Conservation (phyloP, 2,888 invertebrate genomes). For the Synergus japonicus region DNA sequence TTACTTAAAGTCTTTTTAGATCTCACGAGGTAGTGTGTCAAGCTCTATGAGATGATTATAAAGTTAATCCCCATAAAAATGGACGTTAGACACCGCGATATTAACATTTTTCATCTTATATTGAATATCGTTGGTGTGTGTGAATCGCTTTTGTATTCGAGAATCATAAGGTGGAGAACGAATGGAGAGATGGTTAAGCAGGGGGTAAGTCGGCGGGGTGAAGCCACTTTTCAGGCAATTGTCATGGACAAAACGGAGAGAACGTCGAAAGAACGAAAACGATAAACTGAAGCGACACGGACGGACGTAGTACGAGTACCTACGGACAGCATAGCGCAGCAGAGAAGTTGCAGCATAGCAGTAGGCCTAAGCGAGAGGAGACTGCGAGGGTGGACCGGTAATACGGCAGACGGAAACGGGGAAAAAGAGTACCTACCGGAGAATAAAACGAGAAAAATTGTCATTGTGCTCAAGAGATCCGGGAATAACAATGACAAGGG, state of each 20-base stretch:
- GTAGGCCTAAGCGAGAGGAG: constrained; percentile 42
- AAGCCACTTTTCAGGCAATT: constrained; percentile 68
- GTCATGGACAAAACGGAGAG: constrained; percentile 64
- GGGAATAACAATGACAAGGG: constrained; percentile 77
- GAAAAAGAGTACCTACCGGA: constrained; percentile 71
- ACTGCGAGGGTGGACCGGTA: constrained; percentile 55
- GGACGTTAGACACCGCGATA: neutral
- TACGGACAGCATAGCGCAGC: constrained; percentile 53
- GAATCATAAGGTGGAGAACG: constrained; percentile 19
- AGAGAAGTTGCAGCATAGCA: constrained; percentile 51
- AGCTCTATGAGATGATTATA: neutral
- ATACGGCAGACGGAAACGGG: constrained; percentile 59
- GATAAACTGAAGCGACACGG: constrained; percentile 61
- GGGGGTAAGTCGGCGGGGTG: constrained; percentile 41
- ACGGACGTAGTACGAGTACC: constrained; percentile 48
- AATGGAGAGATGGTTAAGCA: neutral
- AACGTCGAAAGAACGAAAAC: constrained; percentile 61
- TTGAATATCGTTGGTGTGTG: neutral
- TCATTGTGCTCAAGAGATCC: constrained; percentile 77
- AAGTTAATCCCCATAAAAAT: neutral
- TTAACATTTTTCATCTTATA: neutral
- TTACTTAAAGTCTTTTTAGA: too few relatives aligned
- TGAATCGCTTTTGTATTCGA: constrained; percentile 26
- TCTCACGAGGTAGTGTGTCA: neutral
- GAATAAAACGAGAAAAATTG: constrained; percentile 77